Evolutionary conservation across 2,888 invertebrate species (phyloP).

Genomic region (Pantelozetes paolii): DNA sequence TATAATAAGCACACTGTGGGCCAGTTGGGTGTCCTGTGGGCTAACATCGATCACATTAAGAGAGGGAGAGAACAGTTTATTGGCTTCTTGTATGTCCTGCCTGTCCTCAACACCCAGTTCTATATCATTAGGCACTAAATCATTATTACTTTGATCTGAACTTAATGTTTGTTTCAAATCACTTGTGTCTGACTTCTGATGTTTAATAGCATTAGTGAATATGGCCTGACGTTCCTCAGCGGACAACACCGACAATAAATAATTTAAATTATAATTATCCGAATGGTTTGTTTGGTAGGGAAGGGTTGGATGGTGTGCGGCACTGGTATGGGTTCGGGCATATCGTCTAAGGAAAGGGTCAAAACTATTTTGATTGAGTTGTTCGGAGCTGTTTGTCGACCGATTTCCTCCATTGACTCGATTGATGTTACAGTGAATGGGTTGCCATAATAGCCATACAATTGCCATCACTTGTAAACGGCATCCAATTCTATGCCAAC

Average conservation of each 20-base stretch:
- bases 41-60: conserved; percentile 41
- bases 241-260: background rate
- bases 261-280: conserved; percentile 3
- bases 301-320: no score
- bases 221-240: conserved; percentile 19
- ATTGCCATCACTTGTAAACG: conserved; percentile 8
- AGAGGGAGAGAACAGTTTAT: conserved; percentile 38
- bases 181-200: background rate
- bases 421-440: conserved; percentile 25
- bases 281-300: background rate
- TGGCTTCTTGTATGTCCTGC: background rate
- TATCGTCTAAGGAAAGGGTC: background rate
- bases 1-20: conserved; percentile 40
- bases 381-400: background rate
- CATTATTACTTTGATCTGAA: background rate
- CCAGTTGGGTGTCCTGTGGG: conserved; percentile 39
- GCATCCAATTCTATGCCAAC: conserved; percentile 3
- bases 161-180: background rate
- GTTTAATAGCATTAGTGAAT: background rate
- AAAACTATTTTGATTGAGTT: conserved; percentile 14
- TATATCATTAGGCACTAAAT: background rate
- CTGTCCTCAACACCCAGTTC: conserved; percentile 3
- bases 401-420: conserved; percentile 23
- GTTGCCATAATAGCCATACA: conserved; percentile 24
- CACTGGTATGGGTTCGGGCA: background rate